These are phyloP conservation scores for Dicerorhinus sumatrensis DNA, from an alignment of 2,113 vertebrate genomes.

Conservation along the genomic window DNA sequence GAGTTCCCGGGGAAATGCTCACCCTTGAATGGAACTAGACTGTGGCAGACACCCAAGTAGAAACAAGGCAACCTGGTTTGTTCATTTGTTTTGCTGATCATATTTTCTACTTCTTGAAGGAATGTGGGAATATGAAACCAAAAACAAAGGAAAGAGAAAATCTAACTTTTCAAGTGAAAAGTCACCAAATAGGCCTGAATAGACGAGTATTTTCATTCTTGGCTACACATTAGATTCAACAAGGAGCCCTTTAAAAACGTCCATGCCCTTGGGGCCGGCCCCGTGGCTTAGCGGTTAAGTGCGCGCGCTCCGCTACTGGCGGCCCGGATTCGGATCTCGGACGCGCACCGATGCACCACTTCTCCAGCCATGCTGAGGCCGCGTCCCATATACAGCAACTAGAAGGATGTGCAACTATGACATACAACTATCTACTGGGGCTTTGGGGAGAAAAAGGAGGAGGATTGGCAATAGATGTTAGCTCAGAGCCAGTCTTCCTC, in stretches of 20 bases:
- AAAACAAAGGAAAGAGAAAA: constrained; percentile 52
- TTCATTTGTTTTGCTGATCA: not conserved
- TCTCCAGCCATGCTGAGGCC: too few species aligned
- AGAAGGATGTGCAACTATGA: too few species aligned
- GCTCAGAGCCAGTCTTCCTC: too few species aligned
- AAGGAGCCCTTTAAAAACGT: not conserved
- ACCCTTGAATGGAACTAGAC: not conserved
- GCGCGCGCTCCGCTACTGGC: too few species aligned
- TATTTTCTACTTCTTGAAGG: not conserved
- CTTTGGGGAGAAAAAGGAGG: too few species aligned
- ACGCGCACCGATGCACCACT: too few species aligned
- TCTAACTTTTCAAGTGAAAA: constrained; percentile 56
- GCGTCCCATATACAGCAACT: too few species aligned
- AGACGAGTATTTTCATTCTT: not conserved
- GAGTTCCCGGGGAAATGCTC: not conserved
- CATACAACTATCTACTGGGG: too few species aligned
- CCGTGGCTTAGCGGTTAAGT: too few species aligned
- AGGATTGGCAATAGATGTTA: too few species aligned
- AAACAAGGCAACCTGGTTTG: not conserved
- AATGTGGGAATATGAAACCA: not conserved
- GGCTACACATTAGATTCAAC: not conserved
- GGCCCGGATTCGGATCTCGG: too few species aligned
- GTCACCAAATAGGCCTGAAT: not conserved
- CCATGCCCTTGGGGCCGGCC: not conserved
- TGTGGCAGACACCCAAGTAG: not conserved